A percentile compares a stretch with the other conserved stretches of the same genome.
phyloP scores from a whole-genome alignment of 2,888 invertebrate genomes.

The Auanema freiburgensis region DNA sequence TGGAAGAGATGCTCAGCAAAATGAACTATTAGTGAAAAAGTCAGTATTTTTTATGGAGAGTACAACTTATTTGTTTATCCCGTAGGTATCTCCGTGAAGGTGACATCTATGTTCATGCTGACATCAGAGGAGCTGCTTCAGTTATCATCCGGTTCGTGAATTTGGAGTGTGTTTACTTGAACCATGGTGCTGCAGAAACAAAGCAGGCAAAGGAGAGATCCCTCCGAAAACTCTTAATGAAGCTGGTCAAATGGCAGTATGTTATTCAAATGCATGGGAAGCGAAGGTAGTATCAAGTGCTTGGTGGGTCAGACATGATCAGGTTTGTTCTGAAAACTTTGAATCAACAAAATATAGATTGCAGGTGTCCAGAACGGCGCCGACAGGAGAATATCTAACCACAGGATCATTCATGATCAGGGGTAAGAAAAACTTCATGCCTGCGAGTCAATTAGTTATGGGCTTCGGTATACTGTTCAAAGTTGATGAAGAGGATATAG shows the following conservation, averaged over 20 bases:
- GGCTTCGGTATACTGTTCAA: slow-evolving; percentile 90
- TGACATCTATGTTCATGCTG: slow-evolving; percentile 96
- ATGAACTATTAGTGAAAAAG: slow-evolving; percentile 91
- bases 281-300: slow-evolving; percentile 92
- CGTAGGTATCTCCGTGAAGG: slow-evolving; percentile 66
- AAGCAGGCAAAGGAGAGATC: slow-evolving; percentile 66
- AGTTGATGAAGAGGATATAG: slow-evolving; percentile 85
- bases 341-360: slow-evolving; percentile 1
- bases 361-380: slow-evolving; percentile 91
- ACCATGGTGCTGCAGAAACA: slow-evolving; percentile 30
- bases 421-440: slow-evolving; percentile 91
- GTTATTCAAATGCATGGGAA: slow-evolving; percentile 97
- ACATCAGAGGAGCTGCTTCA: slow-evolving; percentile 87
- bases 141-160: slow-evolving; percentile 67
- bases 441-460: slow-evolving; percentile 86
- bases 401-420: slow-evolving; percentile 92
- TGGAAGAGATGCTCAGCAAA: slow-evolving; percentile 94
- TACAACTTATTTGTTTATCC: slow-evolving; percentile 54
- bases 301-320: slow-evolving; percentile 94
- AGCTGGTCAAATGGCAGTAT: slow-evolving; percentile 87
- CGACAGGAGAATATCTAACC: slow-evolving; percentile 92
- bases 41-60: slow-evolving; percentile 11
- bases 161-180: slow-evolving; percentile 4
- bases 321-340: slow-evolving; percentile 66
- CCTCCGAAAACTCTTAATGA: slow-evolving; percentile 95